Percentiles rank a stretch among this genome's conserved stretches.
Conservation (phyloP, 1,140 invertebrate genomes). For the Frieseomelitta varia region DNA sequence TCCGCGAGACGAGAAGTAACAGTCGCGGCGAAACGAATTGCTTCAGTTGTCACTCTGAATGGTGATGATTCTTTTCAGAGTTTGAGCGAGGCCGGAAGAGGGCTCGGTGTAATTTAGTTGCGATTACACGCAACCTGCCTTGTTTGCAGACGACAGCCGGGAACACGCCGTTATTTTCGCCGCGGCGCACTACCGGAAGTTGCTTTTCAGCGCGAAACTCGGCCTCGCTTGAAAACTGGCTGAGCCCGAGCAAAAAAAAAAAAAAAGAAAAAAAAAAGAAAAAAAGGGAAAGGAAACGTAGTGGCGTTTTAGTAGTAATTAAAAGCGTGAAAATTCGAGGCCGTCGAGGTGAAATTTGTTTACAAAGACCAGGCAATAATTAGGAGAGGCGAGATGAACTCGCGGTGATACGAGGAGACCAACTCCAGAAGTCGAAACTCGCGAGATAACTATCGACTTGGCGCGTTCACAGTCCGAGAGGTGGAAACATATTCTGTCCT, state of each 20-base stretch:
- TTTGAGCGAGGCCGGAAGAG: constrained; percentile 13
- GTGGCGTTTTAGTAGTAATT: background rate
- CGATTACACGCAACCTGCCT: constrained; percentile 19
- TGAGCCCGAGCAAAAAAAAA: no score
- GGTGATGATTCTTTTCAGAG: constrained; percentile 46
- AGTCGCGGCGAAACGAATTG: constrained; percentile 5
- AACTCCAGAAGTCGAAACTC: background rate
- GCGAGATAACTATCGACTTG: no score
- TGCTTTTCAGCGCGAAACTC: background rate
- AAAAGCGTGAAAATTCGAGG: background rate
- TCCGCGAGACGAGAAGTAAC: background rate
- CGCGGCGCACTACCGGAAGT: background rate
- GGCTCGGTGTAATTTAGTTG: constrained; percentile 39
- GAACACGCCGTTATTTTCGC: constrained; percentile 8
- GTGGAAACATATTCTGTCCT: no score
- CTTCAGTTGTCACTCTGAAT: constrained; percentile 27
- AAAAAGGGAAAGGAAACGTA: no score
- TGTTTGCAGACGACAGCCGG: constrained; percentile 20
- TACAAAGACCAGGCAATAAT: background rate
- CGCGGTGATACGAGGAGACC: background rate
- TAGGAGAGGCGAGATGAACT: background rate
- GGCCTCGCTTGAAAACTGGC: background rate
- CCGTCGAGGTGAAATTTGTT: background rate
- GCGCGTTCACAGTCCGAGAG: no score
- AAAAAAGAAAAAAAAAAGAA: no score